Percentiles rank a stretch among this genome's conserved stretches.
Conservation (phyloP, 2,113 vertebrate genomes). For the Rhea pennata region DNA sequence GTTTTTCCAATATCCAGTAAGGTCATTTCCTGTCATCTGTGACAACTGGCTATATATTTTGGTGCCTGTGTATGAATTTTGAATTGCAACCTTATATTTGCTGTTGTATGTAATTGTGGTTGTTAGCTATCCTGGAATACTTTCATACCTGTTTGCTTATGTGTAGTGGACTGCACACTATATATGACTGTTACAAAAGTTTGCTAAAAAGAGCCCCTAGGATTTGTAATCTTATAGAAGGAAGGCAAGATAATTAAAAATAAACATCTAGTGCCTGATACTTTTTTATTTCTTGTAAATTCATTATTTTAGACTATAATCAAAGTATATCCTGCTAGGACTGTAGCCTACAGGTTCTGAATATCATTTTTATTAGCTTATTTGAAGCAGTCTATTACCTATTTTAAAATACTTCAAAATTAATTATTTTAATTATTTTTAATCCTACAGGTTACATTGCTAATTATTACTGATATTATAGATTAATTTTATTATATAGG, state of each 20-base stretch:
- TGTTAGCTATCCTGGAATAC: neutral
- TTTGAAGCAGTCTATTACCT: constrained; percentile 62
- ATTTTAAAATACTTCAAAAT: constrained; percentile 69
- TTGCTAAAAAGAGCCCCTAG: neutral
- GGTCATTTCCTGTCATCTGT: neutral
- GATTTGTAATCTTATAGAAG: neutral
- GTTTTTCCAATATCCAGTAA: neutral
- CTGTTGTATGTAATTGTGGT: neutral
- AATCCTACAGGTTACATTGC: constrained; percentile 71
- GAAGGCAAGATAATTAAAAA: neutral
- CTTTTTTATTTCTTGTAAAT: constrained; percentile 51
- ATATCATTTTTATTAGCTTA: constrained; percentile 40
- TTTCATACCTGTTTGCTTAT: neutral
- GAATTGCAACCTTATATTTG: rapidly evolving
- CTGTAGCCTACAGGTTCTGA: constrained; percentile 53
- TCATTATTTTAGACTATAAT: constrained; percentile 8
- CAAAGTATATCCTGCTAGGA: constrained; percentile 22
- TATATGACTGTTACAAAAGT: neutral
- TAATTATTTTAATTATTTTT: constrained; percentile 71
- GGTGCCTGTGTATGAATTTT: neutral
- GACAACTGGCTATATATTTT: neutral
- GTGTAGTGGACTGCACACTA: neutral
- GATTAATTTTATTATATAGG: constrained; percentile 71
- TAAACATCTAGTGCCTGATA: neutral
- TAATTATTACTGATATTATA: constrained; percentile 74